Conservation (phyloP, 2,888 invertebrate species). For the Hirtodrosophila duncani region DNA sequence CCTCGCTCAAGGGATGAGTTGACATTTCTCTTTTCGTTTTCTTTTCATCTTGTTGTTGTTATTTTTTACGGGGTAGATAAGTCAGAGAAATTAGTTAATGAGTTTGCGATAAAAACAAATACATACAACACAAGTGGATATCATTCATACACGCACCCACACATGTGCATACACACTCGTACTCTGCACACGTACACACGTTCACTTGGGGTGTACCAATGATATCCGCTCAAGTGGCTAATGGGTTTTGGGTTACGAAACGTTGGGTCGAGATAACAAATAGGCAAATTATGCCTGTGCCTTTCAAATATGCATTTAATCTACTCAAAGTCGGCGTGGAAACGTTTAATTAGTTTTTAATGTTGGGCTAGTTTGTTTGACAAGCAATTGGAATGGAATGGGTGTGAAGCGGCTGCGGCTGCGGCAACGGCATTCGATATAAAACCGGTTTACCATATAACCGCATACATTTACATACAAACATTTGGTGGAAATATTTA, state of each 20-base stretch:
- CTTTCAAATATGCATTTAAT: slow-evolving; percentile 36
- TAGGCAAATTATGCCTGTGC: slow-evolving; percentile 61
- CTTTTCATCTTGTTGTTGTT: neutral
- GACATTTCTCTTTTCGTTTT: slow-evolving; percentile 15
- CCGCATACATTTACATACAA: slow-evolving; percentile 15
- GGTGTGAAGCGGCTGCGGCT: slow-evolving; percentile 53
- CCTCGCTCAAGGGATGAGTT: slow-evolving; percentile 48
- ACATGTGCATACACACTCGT: no score
- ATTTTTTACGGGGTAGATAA: slow-evolving; percentile 44
- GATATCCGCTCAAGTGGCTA: slow-evolving; percentile 57
- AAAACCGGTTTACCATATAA: slow-evolving; percentile 43
- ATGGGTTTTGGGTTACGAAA: slow-evolving; percentile 69
- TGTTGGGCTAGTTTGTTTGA: slow-evolving; percentile 68
- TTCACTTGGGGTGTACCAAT: slow-evolving; percentile 14
- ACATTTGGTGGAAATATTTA: slow-evolving; percentile 19
- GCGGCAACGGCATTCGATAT: no score
- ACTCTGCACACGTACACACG: no score
- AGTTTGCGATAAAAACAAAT: slow-evolving; percentile 55
- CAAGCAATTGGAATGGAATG: slow-evolving; percentile 63
- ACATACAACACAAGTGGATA: slow-evolving; percentile 11
- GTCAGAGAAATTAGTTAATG: slow-evolving; percentile 65
- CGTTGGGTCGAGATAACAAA: slow-evolving; percentile 58
- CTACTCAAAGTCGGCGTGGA: slow-evolving; percentile 14
- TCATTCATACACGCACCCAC: no score
- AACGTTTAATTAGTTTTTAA: slow-evolving; percentile 68